Evolutionary conservation across 1,140 invertebrate genomes (phyloP), one percentile per base, ranked within the genome.

Genomic region (Odontomachus brunneus): DNA sequence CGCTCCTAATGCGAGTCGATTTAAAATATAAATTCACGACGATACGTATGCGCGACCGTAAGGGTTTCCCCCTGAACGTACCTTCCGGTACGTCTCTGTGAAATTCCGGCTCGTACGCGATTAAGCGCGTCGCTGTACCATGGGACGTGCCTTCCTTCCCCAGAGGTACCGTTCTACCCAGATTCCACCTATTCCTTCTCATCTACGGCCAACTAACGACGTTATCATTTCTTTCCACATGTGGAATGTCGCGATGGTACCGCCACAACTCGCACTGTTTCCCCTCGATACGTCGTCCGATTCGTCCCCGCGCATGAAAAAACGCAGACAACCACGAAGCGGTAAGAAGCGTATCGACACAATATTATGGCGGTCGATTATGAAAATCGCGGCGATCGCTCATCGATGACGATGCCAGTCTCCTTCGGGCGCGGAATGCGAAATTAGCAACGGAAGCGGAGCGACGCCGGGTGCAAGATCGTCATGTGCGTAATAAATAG

Each of bases 21-120:
- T 93, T 93, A 92, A 92, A 92, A 92, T 92, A 93, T 91, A 93
- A 93, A 93, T 93, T 93, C 90, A 88, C 88, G 78, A 83, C 90
- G 89, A 93, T 92, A 91, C 88, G 89, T 92, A 91, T 90, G 86
- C 85, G 44, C 55, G 49, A n/a, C 26, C 24, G 51, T 83, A 65
- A 75, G 49, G 62, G 48, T 48, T 14, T 55, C n/a, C 57, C 53
- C 48, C 57, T 48, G 22, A n/a, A n/a, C n/a, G n/a, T n/a, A 22
- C 33, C 83, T 67, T 81, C 24, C 24, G 48, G 80, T 71, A 63
- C 76, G 83, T 83, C 87, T 89, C 84, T 89, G 84, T 71, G 84
- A 82, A 83, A 89, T 87, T 87, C 85, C 86, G 60, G 22, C 38
- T 57, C 60, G 33, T 83, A 59, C 73, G 29, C 60, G 57, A 48